Base-by-base conservation (phyloP, 1,140 invertebrate species). In the Zaprionus ghesquierei region DNA sequence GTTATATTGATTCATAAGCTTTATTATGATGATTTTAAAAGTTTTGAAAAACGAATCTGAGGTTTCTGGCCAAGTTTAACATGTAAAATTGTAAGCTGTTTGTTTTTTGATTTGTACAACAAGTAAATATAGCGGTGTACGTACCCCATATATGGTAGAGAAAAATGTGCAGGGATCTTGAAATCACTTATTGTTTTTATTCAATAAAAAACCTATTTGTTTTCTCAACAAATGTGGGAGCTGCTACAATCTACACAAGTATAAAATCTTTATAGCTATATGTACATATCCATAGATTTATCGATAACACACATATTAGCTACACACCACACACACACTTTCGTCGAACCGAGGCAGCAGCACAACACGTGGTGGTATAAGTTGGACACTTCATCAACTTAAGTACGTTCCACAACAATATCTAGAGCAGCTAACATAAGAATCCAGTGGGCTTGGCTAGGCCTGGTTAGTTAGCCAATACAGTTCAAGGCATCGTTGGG, bases 201-300 rank as follows among this genome's bases (percentile, higher is more conserved):
- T 72, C 49, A 38, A 27, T 72, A 65, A 65, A 71, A 65, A 62
- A 75, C 58, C 60, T 54, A 54, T 54, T 35, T 51, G 69, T 77
- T 85, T 74, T 84, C 80, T 80, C 46, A 85, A 80, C 68, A 84
- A 69, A 77, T 82, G 68, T 62, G 63, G 66, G 81, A 68, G 64
- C 54, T 38, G 59, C 22, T 63, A 63, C 56, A 63, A 54, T 64
- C 54, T 31, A 49, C n/a, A 60, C 38, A 60, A 50, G 38, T 55
- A 65, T 49, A 72, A 66, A 72, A 55, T 60, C 55, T 38, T 60
- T 54, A 35, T 35, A 55, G 38, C 46, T 68, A 29, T 66, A 81
- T 63, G 69, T 74, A 77, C 60, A 51, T 64, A 25, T 41, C 25
- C 33, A 33, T 59, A 53, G 22, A 20, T 55, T 12, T 44, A 66